Base-by-base conservation (phyloP, 2,113 vertebrate species). In the Chlorodrepanis virens region DNA sequence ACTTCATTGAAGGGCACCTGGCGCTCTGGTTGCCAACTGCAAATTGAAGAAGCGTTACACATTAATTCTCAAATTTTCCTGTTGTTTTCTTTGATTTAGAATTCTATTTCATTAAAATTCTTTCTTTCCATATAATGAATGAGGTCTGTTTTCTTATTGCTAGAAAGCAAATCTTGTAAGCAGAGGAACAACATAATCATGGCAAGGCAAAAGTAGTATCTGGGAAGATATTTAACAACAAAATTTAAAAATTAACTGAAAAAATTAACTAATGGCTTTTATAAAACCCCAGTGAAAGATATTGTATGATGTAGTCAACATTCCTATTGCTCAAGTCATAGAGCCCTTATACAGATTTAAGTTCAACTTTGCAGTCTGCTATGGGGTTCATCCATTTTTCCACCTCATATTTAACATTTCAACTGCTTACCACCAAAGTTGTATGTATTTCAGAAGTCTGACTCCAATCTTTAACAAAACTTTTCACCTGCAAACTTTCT, bases 1-100 rank as follows among this genome's bases (percentile, higher is more conserved):
- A 99, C 99, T 95, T 99, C 99, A 95, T 96, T 98, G 94, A 99
- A 99, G 93, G 99, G 99, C 96, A 99, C 99, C 97, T 99, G 99
- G 94, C 99, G 99, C 96, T 99, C 99, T 90, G 99, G 99, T 79
- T 99, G 99, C 99, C 99, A 99, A 87, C 99, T 99, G 89, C 31
- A 97, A 77, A 92, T 96, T 74, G 81, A 87, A 94, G 7, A 91
- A 39, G 56, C 18, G 37, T 76, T 53, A 72, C 11, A 84, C 3
- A 23, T 94, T 68, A 91, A 61, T 75, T 68, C 65, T 52, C 16
- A 2, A 35, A 33, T 20, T 74, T 50, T 57, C 13, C 23, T 28
- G 7, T 3, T 23, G 11, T 31, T 71, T 37, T 56, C 23, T 59
- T 57, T n/a, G 16, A 16, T 35, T 59, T 35, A 24, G 21, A 60